phyloP scores from a whole-genome alignment of 64 coral and sea anemone species.

The Trachythela sp. region DNA sequence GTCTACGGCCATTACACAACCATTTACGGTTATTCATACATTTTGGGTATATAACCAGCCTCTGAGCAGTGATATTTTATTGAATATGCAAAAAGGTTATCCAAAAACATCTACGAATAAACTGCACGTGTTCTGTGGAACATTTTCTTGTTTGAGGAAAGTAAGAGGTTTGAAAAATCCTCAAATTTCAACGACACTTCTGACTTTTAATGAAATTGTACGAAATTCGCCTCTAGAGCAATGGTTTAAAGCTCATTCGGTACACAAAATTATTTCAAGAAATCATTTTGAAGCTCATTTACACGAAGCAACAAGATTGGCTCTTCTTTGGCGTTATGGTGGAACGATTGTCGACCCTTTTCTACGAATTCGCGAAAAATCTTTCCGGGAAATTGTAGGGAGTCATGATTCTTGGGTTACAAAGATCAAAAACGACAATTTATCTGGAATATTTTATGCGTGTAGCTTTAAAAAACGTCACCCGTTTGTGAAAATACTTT shows the following conservation, averaged over 20 bases:
- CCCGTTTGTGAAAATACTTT: neutral
- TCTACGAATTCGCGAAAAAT: neutral
- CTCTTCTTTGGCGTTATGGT: conserved; percentile 10
- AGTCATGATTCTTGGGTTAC: neutral
- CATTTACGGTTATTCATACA: neutral
- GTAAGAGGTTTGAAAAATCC: neutral
- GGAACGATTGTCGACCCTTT: conserved; percentile 19
- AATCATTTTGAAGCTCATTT: conserved; percentile 37
- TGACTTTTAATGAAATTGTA: neutral
- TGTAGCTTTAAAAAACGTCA: neutral
- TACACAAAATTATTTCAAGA: conserved; percentile 17
- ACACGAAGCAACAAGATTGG: neutral
- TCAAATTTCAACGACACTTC: neutral
- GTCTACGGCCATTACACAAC: neutral
- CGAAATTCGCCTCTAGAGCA: conserved; percentile 13
- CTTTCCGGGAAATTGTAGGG: neutral
- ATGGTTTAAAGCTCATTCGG: conserved; percentile 10
- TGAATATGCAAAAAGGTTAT: neutral
- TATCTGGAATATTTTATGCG: neutral
- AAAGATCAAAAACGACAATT: neutral
- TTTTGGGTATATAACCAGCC: conserved; percentile 6
- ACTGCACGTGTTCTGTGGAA: conserved; percentile 26
- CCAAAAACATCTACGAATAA: neutral
- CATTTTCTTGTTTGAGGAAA: neutral
- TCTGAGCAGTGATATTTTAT: neutral